Evolutionary conservation across 2,888 invertebrate species (phyloP).

Genomic region (Trypoxylon attenuatum): DNA sequence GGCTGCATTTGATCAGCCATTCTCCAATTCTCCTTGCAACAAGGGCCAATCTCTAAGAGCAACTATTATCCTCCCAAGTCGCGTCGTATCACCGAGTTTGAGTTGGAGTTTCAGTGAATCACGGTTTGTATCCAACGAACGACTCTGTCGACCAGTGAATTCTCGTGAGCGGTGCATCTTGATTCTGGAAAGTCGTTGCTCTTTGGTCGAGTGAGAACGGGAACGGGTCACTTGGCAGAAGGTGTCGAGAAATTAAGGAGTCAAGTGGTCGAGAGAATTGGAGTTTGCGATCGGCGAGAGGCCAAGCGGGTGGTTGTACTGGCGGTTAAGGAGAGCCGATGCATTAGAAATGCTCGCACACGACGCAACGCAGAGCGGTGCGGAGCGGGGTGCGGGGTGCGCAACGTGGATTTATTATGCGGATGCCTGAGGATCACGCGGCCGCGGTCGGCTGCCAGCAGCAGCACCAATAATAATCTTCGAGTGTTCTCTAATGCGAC

Average conservation of each 20-base stretch:
- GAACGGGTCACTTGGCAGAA: background rate
- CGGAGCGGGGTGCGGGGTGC: constrained; percentile 6
- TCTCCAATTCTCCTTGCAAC: background rate
- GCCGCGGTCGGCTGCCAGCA: constrained; percentile 27
- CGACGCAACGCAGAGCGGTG: background rate
- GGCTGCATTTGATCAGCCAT: background rate
- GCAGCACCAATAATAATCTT: constrained; percentile 70
- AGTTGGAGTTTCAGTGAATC: no score
- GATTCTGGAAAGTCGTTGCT: no score
- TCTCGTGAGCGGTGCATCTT: no score
- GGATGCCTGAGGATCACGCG: constrained; percentile 71
- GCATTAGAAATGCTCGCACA: constrained; percentile 29
- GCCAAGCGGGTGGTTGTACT: background rate
- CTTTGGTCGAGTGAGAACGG: background rate
- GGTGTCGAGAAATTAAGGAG: no score
- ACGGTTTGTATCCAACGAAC: no score
- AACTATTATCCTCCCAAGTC: no score
- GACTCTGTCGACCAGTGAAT: background rate
- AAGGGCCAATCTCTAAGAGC: background rate
- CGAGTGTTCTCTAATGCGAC: constrained; percentile 70
- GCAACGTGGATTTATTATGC: constrained; percentile 61
- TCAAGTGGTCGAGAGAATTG: constrained; percentile 1
- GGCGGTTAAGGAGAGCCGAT: background rate
- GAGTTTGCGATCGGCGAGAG: background rate
- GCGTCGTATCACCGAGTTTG: no score